phyloP scores from a whole-genome alignment of 1,140 invertebrate species.

The Thaumetopoea pityocampa region DNA sequence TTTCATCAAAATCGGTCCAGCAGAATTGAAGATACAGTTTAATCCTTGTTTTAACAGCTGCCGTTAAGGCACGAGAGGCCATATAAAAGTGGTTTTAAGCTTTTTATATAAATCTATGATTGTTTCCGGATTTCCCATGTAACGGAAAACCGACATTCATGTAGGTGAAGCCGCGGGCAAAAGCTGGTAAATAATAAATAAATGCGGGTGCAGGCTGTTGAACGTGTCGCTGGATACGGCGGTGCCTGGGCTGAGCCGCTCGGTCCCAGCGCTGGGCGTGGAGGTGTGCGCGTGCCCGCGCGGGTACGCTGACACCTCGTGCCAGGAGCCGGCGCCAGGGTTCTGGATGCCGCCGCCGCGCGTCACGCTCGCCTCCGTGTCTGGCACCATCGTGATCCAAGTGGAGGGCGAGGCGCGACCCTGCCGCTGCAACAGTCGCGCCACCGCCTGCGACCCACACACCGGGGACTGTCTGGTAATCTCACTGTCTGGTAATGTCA shows the following conservation, averaged over 20 bases:
- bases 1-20: too few species aligned
- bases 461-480: constrained; percentile 90
- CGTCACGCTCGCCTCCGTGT: constrained; percentile 33
- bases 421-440: constrained; percentile 90
- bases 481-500: not conserved
- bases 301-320: constrained; percentile 88
- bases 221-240: constrained; percentile 92
- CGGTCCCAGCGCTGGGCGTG: constrained; percentile 85
- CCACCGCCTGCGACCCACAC: constrained; percentile 87
- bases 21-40: too few species aligned
- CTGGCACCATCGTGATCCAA: constrained; percentile 81
- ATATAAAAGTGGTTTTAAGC: too few species aligned
- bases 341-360: constrained; percentile 78
- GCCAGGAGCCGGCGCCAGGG: constrained; percentile 91
- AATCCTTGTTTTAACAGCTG: too few species aligned
- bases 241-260: constrained; percentile 78
- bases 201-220: constrained; percentile 74
- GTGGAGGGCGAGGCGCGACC: constrained; percentile 87
- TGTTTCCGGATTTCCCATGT: too few species aligned
- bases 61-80: too few species aligned
- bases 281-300: constrained; percentile 92
- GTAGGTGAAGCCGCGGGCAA: too few species aligned
- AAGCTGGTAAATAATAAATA: constrained; percentile 1
- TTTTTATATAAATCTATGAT: too few species aligned
- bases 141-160: too few species aligned